These are phyloP conservation scores for Teinopalpus imperialis DNA, from an alignment of 2,888 invertebrate species.

Conservation along the genomic window DNA sequence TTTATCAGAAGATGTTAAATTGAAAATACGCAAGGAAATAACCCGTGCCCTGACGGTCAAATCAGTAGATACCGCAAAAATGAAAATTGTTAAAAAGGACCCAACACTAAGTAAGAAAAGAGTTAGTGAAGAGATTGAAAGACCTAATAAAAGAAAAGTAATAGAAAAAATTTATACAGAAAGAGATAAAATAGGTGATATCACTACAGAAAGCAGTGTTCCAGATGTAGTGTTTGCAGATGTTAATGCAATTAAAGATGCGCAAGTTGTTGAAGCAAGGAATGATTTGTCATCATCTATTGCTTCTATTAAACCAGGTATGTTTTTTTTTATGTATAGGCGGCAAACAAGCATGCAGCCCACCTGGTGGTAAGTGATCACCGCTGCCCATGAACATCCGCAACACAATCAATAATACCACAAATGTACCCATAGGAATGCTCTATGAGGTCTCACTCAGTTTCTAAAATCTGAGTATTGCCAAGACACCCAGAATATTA, in stretches of 20 bases:
- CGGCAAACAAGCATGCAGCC: too few relatives aligned
- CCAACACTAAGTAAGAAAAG: constrained; percentile 23
- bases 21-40: constrained; percentile 51
- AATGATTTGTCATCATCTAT: constrained; percentile 33
- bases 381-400: too few relatives aligned
- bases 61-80: constrained; percentile 20
- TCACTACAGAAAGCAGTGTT: constrained; percentile 5
- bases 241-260: constrained; percentile 49
- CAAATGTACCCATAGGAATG: too few relatives aligned
- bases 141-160: constrained; percentile 10
- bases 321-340: too few relatives aligned
- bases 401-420: too few relatives aligned
- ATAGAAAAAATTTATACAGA: background rate
- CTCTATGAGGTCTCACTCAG: too few relatives aligned
- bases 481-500: too few relatives aligned
- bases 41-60: constrained; percentile 40
- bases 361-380: too few relatives aligned
- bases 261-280: constrained; percentile 44
- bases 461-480: too few relatives aligned
- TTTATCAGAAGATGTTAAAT: constrained; percentile 55
- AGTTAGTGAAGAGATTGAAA: background rate
- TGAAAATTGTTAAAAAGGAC: constrained; percentile 29
- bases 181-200: constrained; percentile 18
- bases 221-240: constrained; percentile 62
- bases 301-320: constrained; percentile 26